A percentile compares a stretch with the other conserved stretches of the same genome.
These are phyloP conservation scores for Pomatorhinus ruficollis DNA, from an alignment of 2,113 vertebrate species.

Conservation along the genomic window DNA sequence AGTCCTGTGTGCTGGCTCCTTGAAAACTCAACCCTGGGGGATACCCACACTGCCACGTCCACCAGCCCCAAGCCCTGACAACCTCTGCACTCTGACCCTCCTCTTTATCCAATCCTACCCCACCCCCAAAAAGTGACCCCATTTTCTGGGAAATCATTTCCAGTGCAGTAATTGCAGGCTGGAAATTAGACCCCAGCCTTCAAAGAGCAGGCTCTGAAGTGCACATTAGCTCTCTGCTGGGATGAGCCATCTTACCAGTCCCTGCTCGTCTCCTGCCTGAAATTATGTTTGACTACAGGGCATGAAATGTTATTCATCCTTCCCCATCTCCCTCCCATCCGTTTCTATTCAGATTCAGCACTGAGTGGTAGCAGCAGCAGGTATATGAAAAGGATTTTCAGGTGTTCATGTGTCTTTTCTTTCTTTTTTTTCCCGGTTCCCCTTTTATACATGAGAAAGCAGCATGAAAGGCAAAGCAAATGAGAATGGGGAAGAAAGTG, in stretches of 20 bases:
- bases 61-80: background rate
- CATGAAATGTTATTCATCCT: constrained; percentile 54
- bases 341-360: constrained; percentile 33
- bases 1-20: background rate
- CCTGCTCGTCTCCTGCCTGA: constrained; percentile 30
- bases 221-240: constrained; percentile 41
- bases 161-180: constrained; percentile 44
- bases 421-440: background rate
- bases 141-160: constrained; percentile 33
- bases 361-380: constrained; percentile 3
- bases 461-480: constrained; percentile 67
- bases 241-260: background rate
- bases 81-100: background rate
- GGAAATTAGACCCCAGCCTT: constrained; percentile 62
- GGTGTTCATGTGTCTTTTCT: constrained; percentile 23
- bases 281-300: constrained; percentile 56
- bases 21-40: background rate
- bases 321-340: constrained; percentile 31
- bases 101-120: background rate
- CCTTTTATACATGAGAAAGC: constrained; percentile 52
- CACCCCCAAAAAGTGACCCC: constrained; percentile 4
- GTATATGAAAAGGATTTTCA: constrained; percentile 44
- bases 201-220: constrained; percentile 60
- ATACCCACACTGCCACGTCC: background rate
- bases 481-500: constrained; percentile 42